phyloP scores from a whole-genome alignment of 1,140 invertebrate genomes.

The Zophobas morio region DNA sequence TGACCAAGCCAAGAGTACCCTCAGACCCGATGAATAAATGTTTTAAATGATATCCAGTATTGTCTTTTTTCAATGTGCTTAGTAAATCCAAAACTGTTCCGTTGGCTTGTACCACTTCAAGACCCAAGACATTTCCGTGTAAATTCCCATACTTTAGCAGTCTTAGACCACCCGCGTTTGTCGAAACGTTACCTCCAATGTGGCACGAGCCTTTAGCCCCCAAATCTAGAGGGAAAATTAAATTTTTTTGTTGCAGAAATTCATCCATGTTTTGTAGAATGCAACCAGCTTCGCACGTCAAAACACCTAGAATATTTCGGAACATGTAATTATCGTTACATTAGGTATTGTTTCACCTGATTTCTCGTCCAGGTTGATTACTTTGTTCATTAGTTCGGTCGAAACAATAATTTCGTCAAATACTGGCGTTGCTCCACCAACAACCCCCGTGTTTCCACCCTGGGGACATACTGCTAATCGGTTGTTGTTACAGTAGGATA shows the following conservation, averaged over 20 bases:
- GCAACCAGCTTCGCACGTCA: conserved; percentile 93
- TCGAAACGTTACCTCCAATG: conserved; percentile 97
- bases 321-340: background rate
- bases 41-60: conserved; percentile 96
- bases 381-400: conserved; percentile 88
- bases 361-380: conserved; percentile 85
- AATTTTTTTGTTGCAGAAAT: conserved; percentile 77
- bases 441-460: conserved; percentile 93
- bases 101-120: conserved; percentile 94
- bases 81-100: conserved; percentile 90
- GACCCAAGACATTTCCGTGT: conserved; percentile 91
- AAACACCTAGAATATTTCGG: conserved; percentile 74
- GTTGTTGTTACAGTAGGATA: conserved; percentile 88
- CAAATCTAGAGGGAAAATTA: conserved; percentile 96
- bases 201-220: conserved; percentile 98
- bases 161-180: conserved; percentile 95
- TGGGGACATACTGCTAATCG: conserved; percentile 93
- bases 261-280: conserved; percentile 90
- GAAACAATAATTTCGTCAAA: conserved; percentile 96
- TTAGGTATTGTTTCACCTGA: conserved; percentile 74
- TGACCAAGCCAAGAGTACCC: conserved; percentile 95
- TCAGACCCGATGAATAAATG: conserved; percentile 98
- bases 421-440: conserved; percentile 93
- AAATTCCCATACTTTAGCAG: conserved; percentile 95
- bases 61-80: conserved; percentile 93